These are phyloP conservation scores for Xanthorhoe spadicearia DNA, from an alignment of 2,888 invertebrate genomes.

Conservation along the genomic window DNA sequence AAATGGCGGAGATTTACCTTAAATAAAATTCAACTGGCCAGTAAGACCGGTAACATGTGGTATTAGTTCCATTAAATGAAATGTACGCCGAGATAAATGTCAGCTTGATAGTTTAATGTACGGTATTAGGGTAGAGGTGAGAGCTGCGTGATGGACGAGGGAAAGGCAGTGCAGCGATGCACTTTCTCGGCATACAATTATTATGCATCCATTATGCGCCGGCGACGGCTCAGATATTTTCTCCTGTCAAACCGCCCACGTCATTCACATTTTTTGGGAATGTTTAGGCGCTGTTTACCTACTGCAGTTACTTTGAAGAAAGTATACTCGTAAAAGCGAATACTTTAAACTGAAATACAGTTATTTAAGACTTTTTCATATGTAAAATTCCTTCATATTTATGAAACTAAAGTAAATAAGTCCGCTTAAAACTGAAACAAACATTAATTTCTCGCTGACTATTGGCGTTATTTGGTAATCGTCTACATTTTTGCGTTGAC, in stretches of 20 bases:
- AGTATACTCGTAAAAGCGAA: constrained; percentile 1
- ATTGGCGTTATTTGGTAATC: no score
- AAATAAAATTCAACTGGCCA: constrained; percentile 20
- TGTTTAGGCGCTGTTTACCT: constrained; percentile 34
- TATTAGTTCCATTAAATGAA: constrained; percentile 33
- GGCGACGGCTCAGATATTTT: constrained; percentile 58
- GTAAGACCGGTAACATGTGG: constrained; percentile 29
- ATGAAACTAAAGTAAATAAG: background rate
- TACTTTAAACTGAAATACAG: constrained; percentile 4
- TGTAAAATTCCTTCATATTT: background rate
- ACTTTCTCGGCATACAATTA: constrained; percentile 79
- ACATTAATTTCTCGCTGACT: no score
- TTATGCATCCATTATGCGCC: constrained; percentile 77
- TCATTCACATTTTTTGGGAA: constrained; percentile 52
- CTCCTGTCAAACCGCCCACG: constrained; percentile 70
- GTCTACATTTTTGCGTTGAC: no score
- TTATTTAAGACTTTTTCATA: background rate
- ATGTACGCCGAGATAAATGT: constrained; percentile 63
- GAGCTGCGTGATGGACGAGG: constrained; percentile 80
- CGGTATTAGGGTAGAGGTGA: constrained; percentile 72
- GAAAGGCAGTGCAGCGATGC: constrained; percentile 76
- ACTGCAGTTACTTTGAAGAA: constrained; percentile 9
- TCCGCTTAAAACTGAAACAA: background rate
- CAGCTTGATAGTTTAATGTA: constrained; percentile 74
- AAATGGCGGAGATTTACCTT: constrained; percentile 29